phyloP scores from a whole-genome alignment of 37 sponge, comb jelly and placozoan species.

The Halisarca cf. caerulea region DNA sequence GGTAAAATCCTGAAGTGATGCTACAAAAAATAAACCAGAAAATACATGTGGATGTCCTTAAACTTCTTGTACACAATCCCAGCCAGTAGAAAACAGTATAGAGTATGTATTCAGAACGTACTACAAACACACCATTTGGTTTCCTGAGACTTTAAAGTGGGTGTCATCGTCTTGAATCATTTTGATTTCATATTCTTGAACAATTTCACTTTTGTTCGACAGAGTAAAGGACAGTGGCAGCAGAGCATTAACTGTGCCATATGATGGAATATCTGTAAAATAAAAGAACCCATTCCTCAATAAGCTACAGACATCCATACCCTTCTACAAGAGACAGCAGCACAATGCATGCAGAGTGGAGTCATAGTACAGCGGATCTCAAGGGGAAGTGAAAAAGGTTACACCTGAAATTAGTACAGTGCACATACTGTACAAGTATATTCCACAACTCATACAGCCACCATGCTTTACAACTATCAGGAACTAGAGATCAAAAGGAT shows the following conservation, averaged over 20 bases:
- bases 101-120: not conserved
- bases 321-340: too few relatives aligned
- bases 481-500: too few relatives aligned
- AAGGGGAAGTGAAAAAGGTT: too few relatives aligned
- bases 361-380: too few relatives aligned
- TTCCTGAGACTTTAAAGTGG: slow-evolving; percentile 82
- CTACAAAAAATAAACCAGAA: slow-evolving; percentile 7
- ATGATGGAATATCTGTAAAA: slow-evolving; percentile 1
- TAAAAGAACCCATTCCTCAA: too few relatives aligned
- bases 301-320: too few relatives aligned
- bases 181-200: slow-evolving; percentile 87
- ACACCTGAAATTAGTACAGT: not conserved
- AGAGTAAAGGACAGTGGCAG: slow-evolving; percentile 49
- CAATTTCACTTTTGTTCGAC: slow-evolving; percentile 63
- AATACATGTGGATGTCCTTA: not conserved
- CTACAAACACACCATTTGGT: slow-evolving; percentile 52
- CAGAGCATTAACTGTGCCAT: not conserved
- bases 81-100: not conserved
- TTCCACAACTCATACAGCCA: too few relatives aligned
- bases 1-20: slow-evolving; percentile 65
- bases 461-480: too few relatives aligned
- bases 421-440: too few relatives aligned
- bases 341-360: too few relatives aligned
- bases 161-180: slow-evolving; percentile 62
- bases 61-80: not conserved